phyloP scores from a whole-genome alignment of 2,113 vertebrate species.

The Oncorhynchus tshawytscha region DNA sequence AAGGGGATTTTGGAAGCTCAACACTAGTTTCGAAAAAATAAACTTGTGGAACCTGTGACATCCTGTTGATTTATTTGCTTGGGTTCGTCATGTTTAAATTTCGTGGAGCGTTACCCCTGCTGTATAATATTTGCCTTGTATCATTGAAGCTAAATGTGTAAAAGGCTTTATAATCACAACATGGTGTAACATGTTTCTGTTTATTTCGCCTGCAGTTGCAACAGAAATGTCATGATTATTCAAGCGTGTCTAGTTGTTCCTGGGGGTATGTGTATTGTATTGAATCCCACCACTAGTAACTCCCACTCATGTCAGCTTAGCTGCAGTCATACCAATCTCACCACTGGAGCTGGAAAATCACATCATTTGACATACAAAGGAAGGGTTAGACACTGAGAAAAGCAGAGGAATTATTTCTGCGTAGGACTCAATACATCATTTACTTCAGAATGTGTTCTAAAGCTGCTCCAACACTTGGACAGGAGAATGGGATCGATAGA shows the following conservation, averaged over 20 bases:
- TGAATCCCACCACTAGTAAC: conserved; percentile 28
- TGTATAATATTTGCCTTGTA: neutral
- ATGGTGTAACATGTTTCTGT: neutral
- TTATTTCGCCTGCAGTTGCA: neutral
- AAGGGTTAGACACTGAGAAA: neutral
- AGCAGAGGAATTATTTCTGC: conserved; percentile 48
- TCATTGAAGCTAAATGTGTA: neutral
- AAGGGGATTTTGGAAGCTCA: conserved; percentile 1
- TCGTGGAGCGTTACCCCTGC: neutral
- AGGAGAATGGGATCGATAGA: neutral
- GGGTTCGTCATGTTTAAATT: neutral
- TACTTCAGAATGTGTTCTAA: neutral
- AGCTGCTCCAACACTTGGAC: conserved; percentile 11
- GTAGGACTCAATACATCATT: conserved; percentile 24
- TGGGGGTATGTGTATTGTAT: conserved; percentile 18
- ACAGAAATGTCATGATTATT: conserved; percentile 15
- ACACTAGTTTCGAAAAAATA: neutral
- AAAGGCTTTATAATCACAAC: neutral
- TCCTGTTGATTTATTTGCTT: neutral
- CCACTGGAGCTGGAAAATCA: conserved; percentile 1
- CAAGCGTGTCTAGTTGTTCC: conserved; percentile 20
- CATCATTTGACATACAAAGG: too few species aligned
- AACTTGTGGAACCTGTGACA: neutral
- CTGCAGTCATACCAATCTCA: conserved; percentile 30
- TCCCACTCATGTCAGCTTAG: conserved; percentile 37